Base-by-base conservation (phyloP, 2,888 invertebrate genomes). In the Neria commutata region DNA sequence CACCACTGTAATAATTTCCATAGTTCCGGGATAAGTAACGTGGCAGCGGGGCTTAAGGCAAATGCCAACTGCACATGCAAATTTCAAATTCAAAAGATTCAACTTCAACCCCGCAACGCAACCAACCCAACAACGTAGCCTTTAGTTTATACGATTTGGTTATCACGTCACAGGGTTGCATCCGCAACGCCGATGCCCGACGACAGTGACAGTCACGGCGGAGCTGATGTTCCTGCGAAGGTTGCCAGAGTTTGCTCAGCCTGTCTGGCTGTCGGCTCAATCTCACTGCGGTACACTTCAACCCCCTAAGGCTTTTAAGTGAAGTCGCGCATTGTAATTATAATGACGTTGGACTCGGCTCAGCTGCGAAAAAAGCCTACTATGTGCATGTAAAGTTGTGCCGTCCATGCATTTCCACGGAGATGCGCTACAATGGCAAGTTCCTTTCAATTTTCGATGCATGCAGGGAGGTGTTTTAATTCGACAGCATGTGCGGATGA, bases 21-120 rank as follows among this genome's bases (percentile, higher is more conserved):
- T 21, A 4, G 21, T n/a, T 37, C 4, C n/a, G 37, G 17, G 42
- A 42, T 42, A 42, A 42, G 42, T 37, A 37, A 37, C n/a, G n/a
- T n/a, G n/a, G n/a, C n/a, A n/a, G n/a, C 45, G 19, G 45, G 24
- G 17, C n/a, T 17, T 29, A 16, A 49, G 16, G 34, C 50, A 50
- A 50, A 50, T 50, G 50, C n/a, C 34, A 33, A 19, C 34, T 50
- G 21, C 33, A 50, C 50, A 34, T 50, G 50, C 50, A 37, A 34
- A 34, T 21, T 34, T 50, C 34, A 11, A 50, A 50, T 50, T 33
- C 34, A 34, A n/a, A 34, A 34, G 23, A 19, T 42, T 42, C 42
- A 42, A 42, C 42, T 21, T 21, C 21, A 42, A 21, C 6, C 29
- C 5, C 29, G 6, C 5, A 5, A 29, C 29, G 29, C 5, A 29